These are phyloP conservation scores for Drosophila histrio DNA, from an alignment of 2,888 invertebrate species.

Conservation along the genomic window DNA sequence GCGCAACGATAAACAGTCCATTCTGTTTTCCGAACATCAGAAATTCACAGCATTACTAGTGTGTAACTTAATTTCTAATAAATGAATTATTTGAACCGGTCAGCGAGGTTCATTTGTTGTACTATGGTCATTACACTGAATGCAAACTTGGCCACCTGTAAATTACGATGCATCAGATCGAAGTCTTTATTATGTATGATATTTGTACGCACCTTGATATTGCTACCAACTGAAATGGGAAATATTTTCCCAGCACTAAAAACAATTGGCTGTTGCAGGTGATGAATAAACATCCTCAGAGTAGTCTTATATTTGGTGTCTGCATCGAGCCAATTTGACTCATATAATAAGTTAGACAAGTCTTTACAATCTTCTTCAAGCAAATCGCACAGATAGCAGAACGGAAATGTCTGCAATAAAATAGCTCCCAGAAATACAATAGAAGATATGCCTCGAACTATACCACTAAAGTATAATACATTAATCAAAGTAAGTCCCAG, in stretches of 20 bases:
- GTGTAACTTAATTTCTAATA: too few relatives aligned
- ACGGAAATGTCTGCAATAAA: conserved; percentile 56
- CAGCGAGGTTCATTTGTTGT: conserved; percentile 37
- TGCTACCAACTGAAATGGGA: conserved; percentile 29
- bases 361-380: conserved; percentile 43
- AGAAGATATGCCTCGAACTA: conserved; percentile 40
- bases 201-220: conserved; percentile 30
- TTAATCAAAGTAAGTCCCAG: conserved; percentile 54
- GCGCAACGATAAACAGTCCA: too few relatives aligned
- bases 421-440: conserved; percentile 38
- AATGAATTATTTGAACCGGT: conserved; percentile 7
- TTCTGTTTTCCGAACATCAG: too few relatives aligned
- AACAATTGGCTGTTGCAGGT: conserved; percentile 30
- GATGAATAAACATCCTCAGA: conserved; percentile 14
- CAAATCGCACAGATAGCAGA: conserved; percentile 53
- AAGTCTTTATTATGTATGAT: not conserved
- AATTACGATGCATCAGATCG: not conserved
- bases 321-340: conserved; percentile 58
- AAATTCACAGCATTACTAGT: too few relatives aligned
- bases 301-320: conserved; percentile 39
- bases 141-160: conserved; percentile 48
- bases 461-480: conserved; percentile 40
- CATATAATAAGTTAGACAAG: conserved; percentile 30
- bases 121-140: conserved; percentile 50
- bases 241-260: conserved; percentile 32